Evolutionary conservation across 2,113 vertebrate genomes (phyloP), one percentile per base, ranked within the genome.

Genomic region (Ailurus styani): DNA sequence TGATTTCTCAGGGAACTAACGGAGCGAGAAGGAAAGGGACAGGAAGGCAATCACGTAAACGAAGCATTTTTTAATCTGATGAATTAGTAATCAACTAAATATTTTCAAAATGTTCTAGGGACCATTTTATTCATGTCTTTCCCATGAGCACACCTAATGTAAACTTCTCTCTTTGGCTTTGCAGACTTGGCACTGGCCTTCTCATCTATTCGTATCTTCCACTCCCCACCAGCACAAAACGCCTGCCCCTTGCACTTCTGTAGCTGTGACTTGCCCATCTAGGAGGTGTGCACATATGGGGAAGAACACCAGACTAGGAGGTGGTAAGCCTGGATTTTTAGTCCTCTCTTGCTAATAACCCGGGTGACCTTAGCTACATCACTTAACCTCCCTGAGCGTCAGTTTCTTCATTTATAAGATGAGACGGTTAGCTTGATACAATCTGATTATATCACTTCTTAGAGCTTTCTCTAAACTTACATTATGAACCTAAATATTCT

Each of bases 321-420:
- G 40, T 12, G 5, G 37, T 47, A 40, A 70, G 29, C 45, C 54
- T 82, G 18, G 17, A 25, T 73, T 66, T 66, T 85, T 84, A 81
- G 79, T 88, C n/a, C 21, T 77, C 81, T 86, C 87, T 86, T 91
- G n/a, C 20, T 97, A 60, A 73, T 70, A 87, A 93, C 62, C n/a
- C 15, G 57, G 14, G 6, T 91, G 62, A 54, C 13, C 50, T 62
- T 78, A 52, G 27, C 18, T 84, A 47, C 54, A 25, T 29, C 79
- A 81, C 9, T 83, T 45, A 87, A 52, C 29, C 3, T 12, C 3
- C 40, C 52, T 64, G 40, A 93, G 37, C 0, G 4, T 84, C 29
- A 20, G 23, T 31, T 94, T 84, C 66, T n/a, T 95, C 68, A 90
- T 54, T 57, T 95, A 37, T 62, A 81, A 86, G 21, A 90, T 73